Conservation (phyloP, 1,140 invertebrate genomes). For the Drosophila teissieri region DNA sequence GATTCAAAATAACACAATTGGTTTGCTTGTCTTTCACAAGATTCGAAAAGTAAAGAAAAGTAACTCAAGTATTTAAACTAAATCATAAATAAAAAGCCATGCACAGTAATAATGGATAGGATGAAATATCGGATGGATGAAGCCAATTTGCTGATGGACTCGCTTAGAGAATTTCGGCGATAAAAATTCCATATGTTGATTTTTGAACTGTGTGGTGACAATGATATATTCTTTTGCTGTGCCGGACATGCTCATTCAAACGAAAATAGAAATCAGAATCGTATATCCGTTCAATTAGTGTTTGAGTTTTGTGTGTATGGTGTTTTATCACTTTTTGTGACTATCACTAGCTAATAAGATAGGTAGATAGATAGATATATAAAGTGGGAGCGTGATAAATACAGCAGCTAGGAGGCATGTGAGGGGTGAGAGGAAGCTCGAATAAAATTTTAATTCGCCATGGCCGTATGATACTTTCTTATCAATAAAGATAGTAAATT, state of each 20-base stretch:
- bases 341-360: slow-evolving; percentile 20
- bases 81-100: slow-evolving; percentile 74
- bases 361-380: slow-evolving; percentile 11
- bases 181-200: slow-evolving; percentile 10
- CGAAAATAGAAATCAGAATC: slow-evolving; percentile 21
- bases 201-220: slow-evolving; percentile 21
- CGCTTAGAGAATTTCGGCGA: slow-evolving; percentile 34
- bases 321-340: slow-evolving; percentile 25
- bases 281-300: slow-evolving; percentile 38
- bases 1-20: slow-evolving; percentile 23
- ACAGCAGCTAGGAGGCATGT: slow-evolving; percentile 29
- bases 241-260: slow-evolving; percentile 51
- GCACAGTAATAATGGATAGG: slow-evolving; percentile 53
- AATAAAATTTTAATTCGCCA: slow-evolving; percentile 1
- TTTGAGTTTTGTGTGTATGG: slow-evolving; percentile 16
- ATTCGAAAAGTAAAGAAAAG: slow-evolving; percentile 57
- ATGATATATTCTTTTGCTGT: slow-evolving; percentile 31
- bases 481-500: slow-evolving; percentile 4
- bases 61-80: slow-evolving; percentile 45
- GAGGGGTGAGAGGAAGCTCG: slow-evolving; percentile 33
- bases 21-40: slow-evolving; percentile 50
- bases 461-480: slow-evolving; percentile 4
- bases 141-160: slow-evolving; percentile 59
- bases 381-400: slow-evolving; percentile 10
- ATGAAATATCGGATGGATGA: slow-evolving; percentile 44